phyloP scores from a whole-genome alignment of 53 echinoderm and acorn worm species.

The Zoroaster sp. region DNA sequence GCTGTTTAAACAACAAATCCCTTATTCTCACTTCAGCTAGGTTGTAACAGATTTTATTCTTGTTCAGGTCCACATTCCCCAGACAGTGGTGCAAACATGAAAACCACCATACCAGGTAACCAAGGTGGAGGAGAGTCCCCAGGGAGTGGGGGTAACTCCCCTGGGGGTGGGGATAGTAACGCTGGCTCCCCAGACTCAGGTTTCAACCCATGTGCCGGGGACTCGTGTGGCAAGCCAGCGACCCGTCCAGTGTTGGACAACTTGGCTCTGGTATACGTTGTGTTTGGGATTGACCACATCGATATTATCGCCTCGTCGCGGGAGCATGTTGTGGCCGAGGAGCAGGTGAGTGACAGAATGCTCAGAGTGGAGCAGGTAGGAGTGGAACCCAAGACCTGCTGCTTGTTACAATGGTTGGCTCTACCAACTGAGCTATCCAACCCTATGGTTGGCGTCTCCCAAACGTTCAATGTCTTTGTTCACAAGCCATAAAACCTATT shows the following conservation, averaged over 20 bases:
- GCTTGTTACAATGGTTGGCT: too few relatives aligned
- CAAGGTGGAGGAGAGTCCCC: not conserved
- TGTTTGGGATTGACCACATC: conserved; percentile 75
- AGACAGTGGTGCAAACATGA: not conserved
- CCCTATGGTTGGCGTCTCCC: too few relatives aligned
- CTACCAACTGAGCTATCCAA: too few relatives aligned
- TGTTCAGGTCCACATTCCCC: not conserved
- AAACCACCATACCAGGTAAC: not conserved
- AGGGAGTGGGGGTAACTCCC: not conserved
- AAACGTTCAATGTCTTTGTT: too few relatives aligned
- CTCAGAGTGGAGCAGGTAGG: not conserved
- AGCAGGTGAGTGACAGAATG: conserved; percentile 57
- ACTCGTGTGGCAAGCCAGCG: conserved; percentile 57
- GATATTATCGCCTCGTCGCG: conserved; percentile 31
- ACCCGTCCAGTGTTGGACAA: conserved; percentile 71
- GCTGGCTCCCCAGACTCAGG: conserved; percentile 57
- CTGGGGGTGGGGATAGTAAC: not conserved
- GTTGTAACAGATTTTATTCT: too few relatives aligned
- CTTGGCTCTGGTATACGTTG: conserved; percentile 81
- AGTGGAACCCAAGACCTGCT: not conserved
- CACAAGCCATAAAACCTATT: too few relatives aligned
- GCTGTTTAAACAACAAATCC: too few relatives aligned
- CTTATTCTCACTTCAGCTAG: too few relatives aligned
- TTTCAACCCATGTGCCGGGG: conserved; percentile 74
- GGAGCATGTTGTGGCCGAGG: conserved; percentile 71